Conservation (phyloP, 2,113 vertebrate species). For the Gymnobelideus leadbeateri region DNA sequence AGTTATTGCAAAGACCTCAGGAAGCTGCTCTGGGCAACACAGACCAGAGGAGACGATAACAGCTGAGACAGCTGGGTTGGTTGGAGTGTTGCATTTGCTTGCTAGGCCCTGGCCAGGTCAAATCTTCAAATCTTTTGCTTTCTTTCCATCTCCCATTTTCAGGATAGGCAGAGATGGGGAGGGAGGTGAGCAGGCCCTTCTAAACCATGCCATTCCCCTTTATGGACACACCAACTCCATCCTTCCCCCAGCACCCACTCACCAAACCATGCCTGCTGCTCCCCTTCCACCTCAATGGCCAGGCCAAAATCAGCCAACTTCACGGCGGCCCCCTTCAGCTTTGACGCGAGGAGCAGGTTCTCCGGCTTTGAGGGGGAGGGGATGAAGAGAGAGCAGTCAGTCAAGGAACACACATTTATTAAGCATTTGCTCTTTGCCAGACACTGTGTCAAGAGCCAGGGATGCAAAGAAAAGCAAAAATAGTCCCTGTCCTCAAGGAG, state of each 20-base stretch:
- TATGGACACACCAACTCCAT: neutral
- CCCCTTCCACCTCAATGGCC: conserved; percentile 92
- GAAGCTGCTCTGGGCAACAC: neutral
- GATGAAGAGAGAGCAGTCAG: conserved; percentile 1
- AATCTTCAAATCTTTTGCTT: neutral
- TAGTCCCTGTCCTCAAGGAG: neutral
- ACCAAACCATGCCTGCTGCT: conserved; percentile 93
- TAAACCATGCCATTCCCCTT: neutral
- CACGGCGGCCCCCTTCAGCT: conserved; percentile 90
- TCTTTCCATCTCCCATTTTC: neutral
- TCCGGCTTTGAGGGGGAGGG: conserved; percentile 83
- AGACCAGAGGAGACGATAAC: neutral
- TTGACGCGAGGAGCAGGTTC: conserved; percentile 91
- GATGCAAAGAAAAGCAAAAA: neutral
- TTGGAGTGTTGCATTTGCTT: fast-evolving
- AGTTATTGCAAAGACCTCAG: neutral
- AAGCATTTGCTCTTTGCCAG: neutral
- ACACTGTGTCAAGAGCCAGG: neutral
- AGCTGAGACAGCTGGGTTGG: too few species aligned
- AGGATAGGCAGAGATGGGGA: neutral
- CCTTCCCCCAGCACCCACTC: conserved; percentile 70
- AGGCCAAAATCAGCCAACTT: conserved; percentile 92
- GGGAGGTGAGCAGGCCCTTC: neutral
- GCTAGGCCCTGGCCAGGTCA: fast-evolving
- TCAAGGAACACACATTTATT: neutral